These are phyloP conservation scores for Lophochroa leadbeateri DNA, from an alignment of 2,113 vertebrate species.

Conservation along the genomic window DNA sequence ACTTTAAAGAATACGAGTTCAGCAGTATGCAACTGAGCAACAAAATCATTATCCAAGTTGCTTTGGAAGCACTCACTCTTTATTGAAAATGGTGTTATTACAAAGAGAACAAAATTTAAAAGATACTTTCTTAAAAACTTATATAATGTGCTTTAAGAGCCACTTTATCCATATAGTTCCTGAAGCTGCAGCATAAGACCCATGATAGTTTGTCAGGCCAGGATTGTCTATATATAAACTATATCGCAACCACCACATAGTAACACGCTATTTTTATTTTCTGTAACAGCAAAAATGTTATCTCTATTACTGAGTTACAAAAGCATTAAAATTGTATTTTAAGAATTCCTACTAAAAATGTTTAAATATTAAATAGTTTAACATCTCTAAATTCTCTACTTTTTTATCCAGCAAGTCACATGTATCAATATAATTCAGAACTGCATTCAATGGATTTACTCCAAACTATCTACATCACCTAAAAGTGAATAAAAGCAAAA, in stretches of 20 bases:
- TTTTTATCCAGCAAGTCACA: not conserved
- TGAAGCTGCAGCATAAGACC: slow-evolving; percentile 34
- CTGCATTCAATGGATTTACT: not conserved
- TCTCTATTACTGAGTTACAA: not conserved
- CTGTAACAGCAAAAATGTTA: slow-evolving; percentile 55
- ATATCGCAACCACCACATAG: slow-evolving; percentile 64
- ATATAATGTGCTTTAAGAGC: not conserved
- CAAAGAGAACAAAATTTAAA: not conserved
- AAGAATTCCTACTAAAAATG: slow-evolving; percentile 26
- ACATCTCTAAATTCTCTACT: not conserved
- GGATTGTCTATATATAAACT: slow-evolving; percentile 73
- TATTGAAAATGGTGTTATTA: not conserved
- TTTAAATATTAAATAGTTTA: not conserved
- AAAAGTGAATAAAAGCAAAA: not conserved
- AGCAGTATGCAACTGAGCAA: not conserved
- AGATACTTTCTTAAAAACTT: not conserved
- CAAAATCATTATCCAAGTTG: not conserved
- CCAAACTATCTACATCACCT: not conserved
- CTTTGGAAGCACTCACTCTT: not conserved
- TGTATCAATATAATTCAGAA: not conserved
- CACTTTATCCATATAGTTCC: not conserved
- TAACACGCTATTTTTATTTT: slow-evolving; percentile 72
- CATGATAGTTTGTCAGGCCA: slow-evolving; percentile 36
- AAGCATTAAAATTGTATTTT: not conserved
- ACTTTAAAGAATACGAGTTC: not conserved